Conservation (phyloP, 2,797 vertebrate species). For the Pyrocephalus nanus region DNA sequence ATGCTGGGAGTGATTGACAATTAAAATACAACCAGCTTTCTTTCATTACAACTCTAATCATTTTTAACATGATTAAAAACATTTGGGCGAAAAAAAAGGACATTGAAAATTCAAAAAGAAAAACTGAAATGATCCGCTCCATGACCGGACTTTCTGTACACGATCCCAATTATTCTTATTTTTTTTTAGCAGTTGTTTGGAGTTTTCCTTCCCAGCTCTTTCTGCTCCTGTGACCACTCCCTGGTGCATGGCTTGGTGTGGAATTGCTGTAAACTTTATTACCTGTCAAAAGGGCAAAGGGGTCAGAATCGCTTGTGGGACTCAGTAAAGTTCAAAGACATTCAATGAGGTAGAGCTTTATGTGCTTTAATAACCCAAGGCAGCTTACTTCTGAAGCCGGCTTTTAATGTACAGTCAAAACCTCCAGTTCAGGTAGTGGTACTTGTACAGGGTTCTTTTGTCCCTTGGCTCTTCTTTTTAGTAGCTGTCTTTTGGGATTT, state of each 20-base stretch:
- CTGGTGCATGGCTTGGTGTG: conserved; percentile 97
- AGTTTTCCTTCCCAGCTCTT: conserved; percentile 85
- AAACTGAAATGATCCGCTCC: conserved; percentile 17
- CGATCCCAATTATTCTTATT: conserved; percentile 64
- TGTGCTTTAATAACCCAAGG: conserved; percentile 90
- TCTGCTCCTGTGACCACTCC: conserved; percentile 83
- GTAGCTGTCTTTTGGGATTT: conserved; percentile 14
- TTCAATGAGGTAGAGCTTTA: conserved; percentile 87
- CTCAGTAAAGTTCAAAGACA: conserved; percentile 97
- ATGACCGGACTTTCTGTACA: conserved; percentile 20
- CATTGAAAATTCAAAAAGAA: not conserved
- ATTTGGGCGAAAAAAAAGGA: not conserved
- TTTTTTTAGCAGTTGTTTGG: conserved; percentile 39
- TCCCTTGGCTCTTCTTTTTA: conserved; percentile 49
- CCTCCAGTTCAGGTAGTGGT: conserved; percentile 56
- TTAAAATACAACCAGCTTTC: conserved; percentile 73
- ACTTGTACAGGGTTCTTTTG: conserved; percentile 26
- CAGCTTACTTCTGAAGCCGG: conserved; percentile 83
- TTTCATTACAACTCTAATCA: conserved; percentile 79
- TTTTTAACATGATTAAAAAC: conserved; percentile 64
- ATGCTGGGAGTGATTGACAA: conserved; percentile 77
- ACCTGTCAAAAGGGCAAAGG: conserved; percentile 96
- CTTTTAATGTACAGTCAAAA: conserved; percentile 78
- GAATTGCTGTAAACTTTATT: conserved; percentile 99
- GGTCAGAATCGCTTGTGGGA: conserved; percentile 93